phyloP scores from a whole-genome alignment of 2,888 invertebrate species.

The Drosophila emarginata region DNA sequence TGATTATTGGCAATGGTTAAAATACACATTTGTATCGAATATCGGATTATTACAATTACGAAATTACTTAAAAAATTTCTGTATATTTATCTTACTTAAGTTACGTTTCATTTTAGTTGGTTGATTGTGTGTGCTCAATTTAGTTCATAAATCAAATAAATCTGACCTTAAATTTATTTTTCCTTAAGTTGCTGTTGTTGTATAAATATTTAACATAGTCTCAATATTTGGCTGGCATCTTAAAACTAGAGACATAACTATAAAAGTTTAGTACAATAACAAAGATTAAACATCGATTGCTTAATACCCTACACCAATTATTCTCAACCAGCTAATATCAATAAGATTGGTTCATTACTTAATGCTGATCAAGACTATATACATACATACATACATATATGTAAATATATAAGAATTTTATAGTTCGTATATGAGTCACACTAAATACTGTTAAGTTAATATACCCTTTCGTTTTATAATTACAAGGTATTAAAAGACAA shows the following conservation, averaged over 20 bases:
- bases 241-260: slow-evolving; percentile 1
- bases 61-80: not conserved
- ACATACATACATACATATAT: not conserved
- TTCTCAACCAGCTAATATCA: not conserved
- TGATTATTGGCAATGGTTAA: too few species aligned
- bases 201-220: slow-evolving; percentile 46
- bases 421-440: not conserved
- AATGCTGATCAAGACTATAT: not conserved
- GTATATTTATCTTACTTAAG: slow-evolving; percentile 7
- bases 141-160: slow-evolving; percentile 47
- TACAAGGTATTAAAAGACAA: not conserved
- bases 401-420: not conserved
- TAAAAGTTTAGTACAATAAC: not conserved
- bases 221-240: slow-evolving; percentile 21
- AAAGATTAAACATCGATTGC: not conserved
- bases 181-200: slow-evolving; percentile 32
- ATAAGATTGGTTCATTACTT: too few species aligned
- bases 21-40: too few species aligned
- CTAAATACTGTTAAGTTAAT: not conserved
- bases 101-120: slow-evolving; percentile 16
- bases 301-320: not conserved
- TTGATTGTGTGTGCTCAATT: slow-evolving; percentile 36
- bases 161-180: slow-evolving; percentile 17
- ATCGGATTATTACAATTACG: not conserved
- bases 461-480: not conserved